Percentiles rank a stretch among this genome's conserved stretches.
These are phyloP conservation scores for Schrankia costaestrigalis DNA, from an alignment of 2,888 invertebrate species.

Conservation along the genomic window DNA sequence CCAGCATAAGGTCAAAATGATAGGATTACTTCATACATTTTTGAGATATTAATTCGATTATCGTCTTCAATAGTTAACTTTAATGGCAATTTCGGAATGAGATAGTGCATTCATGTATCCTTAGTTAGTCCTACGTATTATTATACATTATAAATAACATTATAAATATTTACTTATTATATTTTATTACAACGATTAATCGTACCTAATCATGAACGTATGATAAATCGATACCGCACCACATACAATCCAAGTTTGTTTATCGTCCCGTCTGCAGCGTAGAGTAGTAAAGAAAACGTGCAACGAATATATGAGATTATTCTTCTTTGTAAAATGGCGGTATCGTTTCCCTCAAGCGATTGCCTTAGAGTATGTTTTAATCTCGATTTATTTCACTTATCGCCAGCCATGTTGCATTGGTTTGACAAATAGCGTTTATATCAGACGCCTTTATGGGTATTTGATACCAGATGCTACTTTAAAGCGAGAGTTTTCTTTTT, in stretches of 20 bases:
- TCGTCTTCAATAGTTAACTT: too few species aligned
- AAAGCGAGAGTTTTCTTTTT: too few species aligned
- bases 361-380: conserved; percentile 22
- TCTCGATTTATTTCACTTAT: conserved; percentile 30
- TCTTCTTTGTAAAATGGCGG: conserved; percentile 22
- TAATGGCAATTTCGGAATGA: too few species aligned
- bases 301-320: conserved; percentile 30
- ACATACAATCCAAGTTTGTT: conserved; percentile 36
- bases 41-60: too few species aligned
- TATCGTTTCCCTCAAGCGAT: conserved; percentile 14
- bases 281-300: conserved; percentile 24
- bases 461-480: too few species aligned
- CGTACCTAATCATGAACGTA: conserved; percentile 35
- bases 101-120: too few species aligned
- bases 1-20: too few species aligned
- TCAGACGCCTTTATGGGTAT: conserved; percentile 7
- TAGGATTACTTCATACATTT: too few species aligned
- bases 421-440: conserved; percentile 25
- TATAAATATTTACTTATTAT: too few species aligned
- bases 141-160: too few species aligned
- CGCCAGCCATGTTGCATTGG: conserved; percentile 16
- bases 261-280: conserved; percentile 28
- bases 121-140: too few species aligned
- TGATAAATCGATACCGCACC: conserved; percentile 37
- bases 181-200: too few species aligned